A percentile compares a stretch with the other conserved stretches of the same genome.
Conservation (phyloP, 1,140 invertebrate genomes). For the Lucilia sericata region DNA sequence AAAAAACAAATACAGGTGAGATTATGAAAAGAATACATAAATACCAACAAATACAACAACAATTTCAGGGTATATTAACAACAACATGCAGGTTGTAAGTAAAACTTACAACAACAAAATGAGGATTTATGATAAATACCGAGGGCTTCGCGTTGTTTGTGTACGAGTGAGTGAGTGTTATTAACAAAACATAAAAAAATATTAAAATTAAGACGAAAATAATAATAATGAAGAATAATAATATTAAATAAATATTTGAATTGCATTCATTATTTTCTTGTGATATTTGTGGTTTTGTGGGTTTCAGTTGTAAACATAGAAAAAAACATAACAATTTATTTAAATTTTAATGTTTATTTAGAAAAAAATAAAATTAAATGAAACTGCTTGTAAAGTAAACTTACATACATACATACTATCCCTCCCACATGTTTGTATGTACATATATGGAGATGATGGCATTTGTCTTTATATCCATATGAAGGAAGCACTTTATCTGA, state of each 20-base stretch:
- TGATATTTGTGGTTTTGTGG: neutral
- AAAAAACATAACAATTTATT: too few relatives aligned
- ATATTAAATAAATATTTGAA: too few relatives aligned
- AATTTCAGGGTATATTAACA: neutral
- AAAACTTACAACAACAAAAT: too few relatives aligned
- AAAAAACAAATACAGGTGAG: slow-evolving; percentile 2
- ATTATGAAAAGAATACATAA: neutral
- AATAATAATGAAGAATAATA: too few relatives aligned
- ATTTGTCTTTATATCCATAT: too few relatives aligned
- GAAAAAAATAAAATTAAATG: too few relatives aligned
- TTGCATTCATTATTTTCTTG: neutral
- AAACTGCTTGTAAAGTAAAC: neutral
- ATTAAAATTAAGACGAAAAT: neutral
- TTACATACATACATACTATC: neutral
- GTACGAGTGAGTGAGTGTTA: neutral
- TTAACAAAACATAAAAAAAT: neutral
- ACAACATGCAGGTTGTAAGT: neutral
- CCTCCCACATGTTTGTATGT: neutral
- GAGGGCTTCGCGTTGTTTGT: neutral
- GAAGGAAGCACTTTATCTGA: neutral
- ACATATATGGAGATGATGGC: too few relatives aligned
- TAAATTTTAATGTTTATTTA: too few relatives aligned
- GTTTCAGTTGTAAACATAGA: too few relatives aligned
- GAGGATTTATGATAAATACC: neutral
- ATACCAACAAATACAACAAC: neutral